Conservation (phyloP, 2,888 invertebrate species). For the Stenoptilia bipunctidactyla region DNA sequence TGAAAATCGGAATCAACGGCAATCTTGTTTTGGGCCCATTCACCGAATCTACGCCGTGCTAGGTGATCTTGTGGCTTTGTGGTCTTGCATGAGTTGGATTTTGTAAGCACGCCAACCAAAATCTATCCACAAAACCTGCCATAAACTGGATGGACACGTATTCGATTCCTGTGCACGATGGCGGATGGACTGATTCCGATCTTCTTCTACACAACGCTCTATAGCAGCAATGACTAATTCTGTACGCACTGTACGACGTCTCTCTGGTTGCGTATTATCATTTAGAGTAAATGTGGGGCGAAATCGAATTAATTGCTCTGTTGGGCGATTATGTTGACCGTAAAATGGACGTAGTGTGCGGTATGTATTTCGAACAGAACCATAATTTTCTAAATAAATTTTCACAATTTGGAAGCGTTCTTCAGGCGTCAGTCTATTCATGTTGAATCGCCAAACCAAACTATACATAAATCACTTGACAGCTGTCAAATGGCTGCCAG, state of each 20-base stretch:
- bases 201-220: slow-evolving; percentile 15
- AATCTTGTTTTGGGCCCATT: slow-evolving; percentile 19
- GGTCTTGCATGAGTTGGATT: slow-evolving; percentile 13
- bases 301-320: slow-evolving; percentile 21
- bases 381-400: no score
- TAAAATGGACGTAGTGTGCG: slow-evolving; percentile 14
- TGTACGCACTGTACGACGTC: slow-evolving; percentile 13
- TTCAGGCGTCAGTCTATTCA: no score
- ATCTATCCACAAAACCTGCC: slow-evolving; percentile 16
- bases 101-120: slow-evolving; percentile 19
- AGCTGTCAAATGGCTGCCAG: no score
- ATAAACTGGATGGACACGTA: slow-evolving; percentile 19
- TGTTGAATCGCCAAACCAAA: no score
- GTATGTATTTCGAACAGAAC: background rate
- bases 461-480: no score
- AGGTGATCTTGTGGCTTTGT: slow-evolving; percentile 17
- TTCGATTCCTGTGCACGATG: slow-evolving; percentile 21
- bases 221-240: slow-evolving; percentile 16
- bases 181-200: slow-evolving; percentile 19
- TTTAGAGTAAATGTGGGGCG: slow-evolving; percentile 17
- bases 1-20: slow-evolving; percentile 17
- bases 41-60: slow-evolving; percentile 16
- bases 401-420: no score
- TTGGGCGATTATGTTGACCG: slow-evolving; percentile 18
- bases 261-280: slow-evolving; percentile 15